A percentile compares a stretch with the other conserved stretches of the same genome.
Evolutionary conservation across 2,113 vertebrate genomes (phyloP).

Genomic region (Puma concolor): DNA sequence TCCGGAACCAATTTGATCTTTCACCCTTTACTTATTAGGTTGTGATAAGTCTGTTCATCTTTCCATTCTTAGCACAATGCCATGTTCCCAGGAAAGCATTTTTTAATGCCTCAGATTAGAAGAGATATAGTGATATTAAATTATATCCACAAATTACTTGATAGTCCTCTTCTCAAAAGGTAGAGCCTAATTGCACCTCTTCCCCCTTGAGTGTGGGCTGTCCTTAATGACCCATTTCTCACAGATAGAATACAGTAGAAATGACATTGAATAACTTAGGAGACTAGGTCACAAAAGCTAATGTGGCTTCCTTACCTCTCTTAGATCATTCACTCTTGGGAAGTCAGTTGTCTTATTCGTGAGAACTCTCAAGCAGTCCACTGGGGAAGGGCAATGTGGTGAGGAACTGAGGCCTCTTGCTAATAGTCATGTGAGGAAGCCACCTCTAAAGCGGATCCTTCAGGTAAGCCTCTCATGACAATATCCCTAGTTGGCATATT

Average conservation of each 20-base stretch:
- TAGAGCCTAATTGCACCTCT: background rate
- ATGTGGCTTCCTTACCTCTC: background rate
- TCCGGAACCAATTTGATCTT: background rate
- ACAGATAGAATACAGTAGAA: background rate
- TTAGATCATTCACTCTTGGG: background rate
- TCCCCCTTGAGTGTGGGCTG: background rate
- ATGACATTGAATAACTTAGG: background rate
- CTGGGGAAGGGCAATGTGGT: background rate
- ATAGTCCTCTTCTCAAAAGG: background rate
- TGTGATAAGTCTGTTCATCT: background rate
- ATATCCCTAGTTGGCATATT: background rate
- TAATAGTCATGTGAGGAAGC: background rate
- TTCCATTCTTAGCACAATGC: background rate
- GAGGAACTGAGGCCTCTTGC: background rate
- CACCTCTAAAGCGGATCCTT: background rate
- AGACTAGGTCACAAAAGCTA: background rate
- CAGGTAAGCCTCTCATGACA: background rate
- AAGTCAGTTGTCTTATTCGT: background rate
- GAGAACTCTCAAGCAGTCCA: background rate
- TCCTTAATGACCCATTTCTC: background rate
- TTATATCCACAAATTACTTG: background rate
- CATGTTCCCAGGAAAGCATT: background rate
- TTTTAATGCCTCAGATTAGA: background rate
- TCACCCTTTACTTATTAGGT: background rate
- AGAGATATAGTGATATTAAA: background rate